A percentile compares a stretch with the other conserved stretches of the same genome.
phyloP scores from a whole-genome alignment of 2,888 invertebrate genomes.

The Agonopterix heracliana region DNA sequence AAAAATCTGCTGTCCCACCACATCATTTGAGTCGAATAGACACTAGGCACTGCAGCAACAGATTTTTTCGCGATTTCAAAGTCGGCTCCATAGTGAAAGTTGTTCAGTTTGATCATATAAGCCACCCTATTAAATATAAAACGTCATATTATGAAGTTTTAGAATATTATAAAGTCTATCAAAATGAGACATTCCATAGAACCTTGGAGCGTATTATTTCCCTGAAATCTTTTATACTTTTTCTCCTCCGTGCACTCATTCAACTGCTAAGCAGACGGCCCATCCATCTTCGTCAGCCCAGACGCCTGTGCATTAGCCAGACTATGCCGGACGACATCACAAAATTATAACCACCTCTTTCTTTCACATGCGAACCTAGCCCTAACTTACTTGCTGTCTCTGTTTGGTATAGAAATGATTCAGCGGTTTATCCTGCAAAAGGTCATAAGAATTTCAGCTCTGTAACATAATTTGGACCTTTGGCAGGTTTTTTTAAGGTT shows the following conservation, averaged over 20 bases:
- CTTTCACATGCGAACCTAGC: slow-evolving; percentile 18
- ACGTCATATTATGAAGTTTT: too few species aligned
- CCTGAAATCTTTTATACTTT: slow-evolving; percentile 10
- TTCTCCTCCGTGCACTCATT: slow-evolving; percentile 45
- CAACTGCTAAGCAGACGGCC: slow-evolving; percentile 49
- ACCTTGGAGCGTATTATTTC: too few species aligned
- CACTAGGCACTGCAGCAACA: too few species aligned
- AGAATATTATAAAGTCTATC: too few species aligned
- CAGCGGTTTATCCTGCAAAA: slow-evolving; percentile 46
- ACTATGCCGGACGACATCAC: slow-evolving; percentile 28
- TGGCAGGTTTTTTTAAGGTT: slow-evolving; percentile 6
- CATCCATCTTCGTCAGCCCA: slow-evolving; percentile 70
- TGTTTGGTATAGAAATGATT: slow-evolving; percentile 55
- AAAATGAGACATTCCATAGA: too few species aligned
- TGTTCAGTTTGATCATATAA: too few species aligned
- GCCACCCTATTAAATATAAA: too few species aligned
- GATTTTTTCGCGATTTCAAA: too few species aligned
- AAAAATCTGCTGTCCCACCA: too few species aligned
- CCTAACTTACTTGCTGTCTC: slow-evolving; percentile 28
- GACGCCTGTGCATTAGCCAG: slow-evolving; percentile 61
- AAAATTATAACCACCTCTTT: slow-evolving; percentile 40
- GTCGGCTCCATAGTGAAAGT: too few species aligned
- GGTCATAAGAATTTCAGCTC: slow-evolving; percentile 26
- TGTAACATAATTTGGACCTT: slow-evolving; percentile 12
- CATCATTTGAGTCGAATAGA: too few species aligned